Conservation (phyloP, 2,113 vertebrate genomes). For the Lepus americanus region DNA sequence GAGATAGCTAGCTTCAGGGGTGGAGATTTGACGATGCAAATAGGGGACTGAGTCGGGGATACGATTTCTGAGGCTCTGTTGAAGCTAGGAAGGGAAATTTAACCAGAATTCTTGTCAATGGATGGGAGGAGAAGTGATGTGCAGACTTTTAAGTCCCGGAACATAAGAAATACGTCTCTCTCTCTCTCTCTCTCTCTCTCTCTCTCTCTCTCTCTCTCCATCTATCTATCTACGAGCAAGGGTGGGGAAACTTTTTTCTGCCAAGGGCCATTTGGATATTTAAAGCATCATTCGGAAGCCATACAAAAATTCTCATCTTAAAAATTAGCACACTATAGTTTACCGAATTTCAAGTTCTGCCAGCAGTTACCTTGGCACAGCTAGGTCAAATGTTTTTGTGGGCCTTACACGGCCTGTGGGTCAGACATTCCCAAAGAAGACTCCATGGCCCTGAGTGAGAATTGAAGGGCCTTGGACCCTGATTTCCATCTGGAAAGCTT, state of each 20-base stretch:
- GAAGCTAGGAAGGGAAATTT: background rate
- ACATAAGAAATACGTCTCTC: background rate
- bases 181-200: too few species aligned
- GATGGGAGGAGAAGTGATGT: background rate
- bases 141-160: background rate
- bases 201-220: background rate
- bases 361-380: too few species aligned
- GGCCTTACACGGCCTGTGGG: too few species aligned
- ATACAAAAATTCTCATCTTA: too few species aligned
- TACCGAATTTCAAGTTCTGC: too few species aligned
- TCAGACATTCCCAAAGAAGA: background rate
- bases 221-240: too few species aligned
- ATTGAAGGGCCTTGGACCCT: background rate
- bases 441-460: background rate
- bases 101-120: background rate
- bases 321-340: too few species aligned
- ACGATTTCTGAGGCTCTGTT: background rate
- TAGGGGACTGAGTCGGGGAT: background rate
- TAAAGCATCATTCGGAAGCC: too few species aligned
- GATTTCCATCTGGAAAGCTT: background rate
- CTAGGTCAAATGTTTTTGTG: too few species aligned
- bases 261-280: too few species aligned
- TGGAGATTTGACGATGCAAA: background rate
- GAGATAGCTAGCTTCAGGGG: background rate
- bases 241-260: too few species aligned